These are phyloP conservation scores for Siniperca scherzeri DNA, from an alignment of 2,797 vertebrate genomes.

Conservation along the genomic window DNA sequence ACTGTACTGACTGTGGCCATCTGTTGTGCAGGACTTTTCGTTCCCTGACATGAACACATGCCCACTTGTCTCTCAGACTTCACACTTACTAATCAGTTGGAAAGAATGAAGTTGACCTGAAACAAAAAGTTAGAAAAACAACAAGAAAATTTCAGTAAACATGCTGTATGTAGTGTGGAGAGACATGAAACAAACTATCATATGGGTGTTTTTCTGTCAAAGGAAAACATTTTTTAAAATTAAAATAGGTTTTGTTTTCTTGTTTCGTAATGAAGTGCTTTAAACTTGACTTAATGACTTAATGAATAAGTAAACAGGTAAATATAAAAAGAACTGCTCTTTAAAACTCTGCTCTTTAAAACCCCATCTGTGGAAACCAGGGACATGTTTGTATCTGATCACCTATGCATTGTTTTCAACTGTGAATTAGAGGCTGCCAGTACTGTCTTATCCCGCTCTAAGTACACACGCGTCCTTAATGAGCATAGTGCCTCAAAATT, in stretches of 20 bases:
- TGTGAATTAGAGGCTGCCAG: no score
- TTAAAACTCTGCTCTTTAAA: no score
- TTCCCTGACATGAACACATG: constrained; percentile 51
- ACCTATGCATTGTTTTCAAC: no score
- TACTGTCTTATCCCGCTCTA: no score
- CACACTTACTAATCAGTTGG: constrained; percentile 59
- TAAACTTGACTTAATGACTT: neutral
- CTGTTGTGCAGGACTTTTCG: constrained; percentile 61
- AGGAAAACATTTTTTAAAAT: neutral
- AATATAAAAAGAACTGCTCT: neutral
- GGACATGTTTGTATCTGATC: no score
- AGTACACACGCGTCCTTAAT: no score
- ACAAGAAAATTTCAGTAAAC: constrained; percentile 37
- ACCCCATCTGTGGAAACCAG: no score
- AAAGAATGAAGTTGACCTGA: constrained; percentile 30
- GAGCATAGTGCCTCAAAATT: no score
- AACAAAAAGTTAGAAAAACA: constrained; percentile 44
- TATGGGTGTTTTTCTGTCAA: neutral
- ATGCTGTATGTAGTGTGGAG: neutral
- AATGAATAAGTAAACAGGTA: neutral
- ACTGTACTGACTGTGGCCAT: constrained; percentile 53
- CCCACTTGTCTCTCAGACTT: constrained; percentile 59
- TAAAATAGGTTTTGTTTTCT: neutral
- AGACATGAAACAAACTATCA: neutral
- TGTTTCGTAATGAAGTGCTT: neutral